Base-by-base conservation (phyloP, 2,113 vertebrate species). In the Plectropomus leopardus region DNA sequence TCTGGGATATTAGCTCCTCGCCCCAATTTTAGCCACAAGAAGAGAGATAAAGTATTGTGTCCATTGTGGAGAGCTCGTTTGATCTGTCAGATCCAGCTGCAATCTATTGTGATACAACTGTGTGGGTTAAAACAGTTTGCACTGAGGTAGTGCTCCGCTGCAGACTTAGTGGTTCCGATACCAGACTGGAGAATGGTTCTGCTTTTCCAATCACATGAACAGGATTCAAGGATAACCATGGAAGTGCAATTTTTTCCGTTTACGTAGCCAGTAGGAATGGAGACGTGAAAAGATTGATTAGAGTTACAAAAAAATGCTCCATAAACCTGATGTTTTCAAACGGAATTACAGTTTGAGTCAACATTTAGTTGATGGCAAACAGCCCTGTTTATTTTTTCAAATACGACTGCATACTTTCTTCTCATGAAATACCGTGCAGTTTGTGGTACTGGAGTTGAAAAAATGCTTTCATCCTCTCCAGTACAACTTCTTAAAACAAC, bases 131-230 rank as follows among this genome's bases (percentile, higher is more conserved):
- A 81, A 67, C 61, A 9, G 87, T 76, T 73, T 59, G 86, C 65
- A 28, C 70, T 47, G 84, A 84, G 82, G 82, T 76, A 53, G 64
- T 65, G 61, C 76, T 80, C 85, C 36, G 44, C 70, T 72, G 80
- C 80, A 88, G 59, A 84, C 77, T 76, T 9, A 7, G 68, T 40
- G 70, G 61, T 80, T 71, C 69, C 26, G 45, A 67, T 75, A 80
- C 57, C 53, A 60, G 76, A 78, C 66, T 5, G 34, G 40, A 79
- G 80, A 83, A 69, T 34, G 78, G 70, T 64, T 87, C 84, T 89
- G 90, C 78, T 85, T 89, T 87, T 87, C 67, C 77, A 73, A 84
- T 87, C 86, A 86, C 60, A 76, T 51, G 55, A 86, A 80, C 54
- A 15, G 63, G 67, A 90, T 47, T 80, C 86, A 75, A 85, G 72